These are phyloP conservation scores for Acrocephalus kingi DNA, from an alignment of 2,113 vertebrate species.

Conservation along the genomic window DNA sequence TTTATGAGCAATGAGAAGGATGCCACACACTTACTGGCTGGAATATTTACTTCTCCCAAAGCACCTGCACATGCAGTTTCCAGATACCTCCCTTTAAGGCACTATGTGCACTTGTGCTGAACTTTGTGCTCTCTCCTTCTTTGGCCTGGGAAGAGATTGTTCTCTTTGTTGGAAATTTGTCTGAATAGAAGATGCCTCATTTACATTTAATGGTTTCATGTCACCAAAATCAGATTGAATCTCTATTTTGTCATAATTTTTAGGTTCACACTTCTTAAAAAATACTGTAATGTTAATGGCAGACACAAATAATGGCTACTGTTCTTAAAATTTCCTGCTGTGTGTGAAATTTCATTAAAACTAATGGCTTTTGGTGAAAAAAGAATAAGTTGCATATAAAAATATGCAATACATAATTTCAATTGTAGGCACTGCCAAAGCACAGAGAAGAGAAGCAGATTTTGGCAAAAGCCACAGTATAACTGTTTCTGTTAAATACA, in stretches of 20 bases:
- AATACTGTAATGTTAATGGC: constrained; percentile 12
- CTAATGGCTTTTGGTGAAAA: neutral
- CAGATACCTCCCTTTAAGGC: neutral
- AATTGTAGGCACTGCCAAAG: neutral
- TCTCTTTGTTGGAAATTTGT: neutral
- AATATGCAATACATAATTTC: neutral
- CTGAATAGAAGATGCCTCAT: neutral
- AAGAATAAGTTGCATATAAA: neutral
- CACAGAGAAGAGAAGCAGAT: neutral
- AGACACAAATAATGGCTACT: neutral
- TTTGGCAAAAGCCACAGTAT: neutral
- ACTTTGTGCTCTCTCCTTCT: neutral
- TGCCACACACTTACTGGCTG: neutral
- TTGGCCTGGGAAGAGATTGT: neutral
- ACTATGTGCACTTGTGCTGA: neutral
- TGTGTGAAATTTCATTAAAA: neutral
- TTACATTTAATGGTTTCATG: neutral
- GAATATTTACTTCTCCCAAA: neutral
- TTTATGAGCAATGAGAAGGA: neutral
- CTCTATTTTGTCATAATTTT: neutral
- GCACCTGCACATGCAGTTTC: neutral
- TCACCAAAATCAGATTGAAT: constrained; percentile 26
- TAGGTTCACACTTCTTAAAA: neutral
- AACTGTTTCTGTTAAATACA: neutral
- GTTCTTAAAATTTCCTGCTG: neutral